Evolutionary conservation across 2,888 invertebrate genomes (phyloP).

Genomic region (Hemistola chrysoprasaria): DNA sequence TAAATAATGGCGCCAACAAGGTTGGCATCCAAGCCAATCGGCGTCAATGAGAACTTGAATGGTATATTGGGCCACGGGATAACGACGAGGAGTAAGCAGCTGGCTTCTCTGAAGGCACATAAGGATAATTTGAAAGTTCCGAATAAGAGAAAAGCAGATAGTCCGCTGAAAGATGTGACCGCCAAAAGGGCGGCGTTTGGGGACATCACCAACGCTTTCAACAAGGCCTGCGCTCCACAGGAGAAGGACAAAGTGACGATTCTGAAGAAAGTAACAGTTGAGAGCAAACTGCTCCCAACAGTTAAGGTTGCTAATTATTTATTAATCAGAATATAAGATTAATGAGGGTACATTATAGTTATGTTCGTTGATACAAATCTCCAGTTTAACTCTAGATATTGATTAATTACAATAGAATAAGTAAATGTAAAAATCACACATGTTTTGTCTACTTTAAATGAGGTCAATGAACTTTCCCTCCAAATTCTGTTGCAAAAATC

Average conservation of each 20-base stretch:
- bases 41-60: constrained; percentile 69
- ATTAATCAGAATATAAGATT: constrained; percentile 8
- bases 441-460: constrained; percentile 6
- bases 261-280: constrained; percentile 76
- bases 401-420: too few relatives aligned
- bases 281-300: constrained; percentile 72
- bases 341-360: constrained; percentile 40
- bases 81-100: constrained; percentile 84
- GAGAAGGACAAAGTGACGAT: constrained; percentile 65
- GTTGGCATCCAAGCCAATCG: constrained; percentile 77
- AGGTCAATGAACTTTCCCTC: constrained; percentile 66
- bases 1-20: constrained; percentile 84
- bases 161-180: constrained; percentile 88
- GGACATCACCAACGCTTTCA: constrained; percentile 90
- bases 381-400: too few relatives aligned
- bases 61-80: constrained; percentile 77
- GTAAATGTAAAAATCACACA: neutral
- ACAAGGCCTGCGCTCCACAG: constrained; percentile 61
- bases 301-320: constrained; percentile 57
- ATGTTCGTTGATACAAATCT: neutral
- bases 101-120: constrained; percentile 71
- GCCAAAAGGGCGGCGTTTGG: constrained; percentile 93
- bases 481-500: constrained; percentile 35
- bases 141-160: constrained; percentile 91
- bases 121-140: constrained; percentile 74